Conservation (phyloP, 2,888 invertebrate genomes). For the Hyles lineata region DNA sequence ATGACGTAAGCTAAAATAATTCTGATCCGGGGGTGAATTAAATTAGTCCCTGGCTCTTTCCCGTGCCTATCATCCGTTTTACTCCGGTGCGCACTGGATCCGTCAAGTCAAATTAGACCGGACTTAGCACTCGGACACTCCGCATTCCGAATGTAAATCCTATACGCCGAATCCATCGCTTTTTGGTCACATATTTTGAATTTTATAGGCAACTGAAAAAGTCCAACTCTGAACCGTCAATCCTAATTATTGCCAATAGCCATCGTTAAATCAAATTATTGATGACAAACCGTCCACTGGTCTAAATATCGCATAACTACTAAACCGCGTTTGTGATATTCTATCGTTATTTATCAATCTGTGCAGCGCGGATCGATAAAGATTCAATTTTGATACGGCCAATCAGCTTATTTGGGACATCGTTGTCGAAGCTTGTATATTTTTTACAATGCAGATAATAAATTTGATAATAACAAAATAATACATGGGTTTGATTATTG, state of each 20-base stretch:
- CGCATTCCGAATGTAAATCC: not conserved
- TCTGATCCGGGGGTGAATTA: not conserved
- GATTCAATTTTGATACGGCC: not conserved
- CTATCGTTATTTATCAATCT: not conserved
- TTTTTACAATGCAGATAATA: too few species aligned
- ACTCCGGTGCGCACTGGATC: not conserved
- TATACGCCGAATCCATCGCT: not conserved
- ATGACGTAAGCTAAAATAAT: not conserved
- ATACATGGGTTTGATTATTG: not conserved
- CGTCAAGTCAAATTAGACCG: constrained; percentile 3
- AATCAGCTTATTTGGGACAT: not conserved
- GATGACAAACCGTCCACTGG: not conserved
- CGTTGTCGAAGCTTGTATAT: not conserved
- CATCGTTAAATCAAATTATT: not conserved
- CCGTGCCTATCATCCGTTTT: not conserved
- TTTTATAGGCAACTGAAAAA: not conserved
- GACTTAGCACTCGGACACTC: not conserved
- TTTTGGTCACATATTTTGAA: not conserved
- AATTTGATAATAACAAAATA: not conserved
- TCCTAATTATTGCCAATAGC: not conserved
- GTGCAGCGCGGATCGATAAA: not conserved
- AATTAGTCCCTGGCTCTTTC: not conserved
- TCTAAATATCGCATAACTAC: too few species aligned
- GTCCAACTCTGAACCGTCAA: not conserved
- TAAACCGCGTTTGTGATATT: not conserved